Base-by-base conservation (phyloP, 2,888 invertebrate genomes). In the Cheilosia scutellata region DNA sequence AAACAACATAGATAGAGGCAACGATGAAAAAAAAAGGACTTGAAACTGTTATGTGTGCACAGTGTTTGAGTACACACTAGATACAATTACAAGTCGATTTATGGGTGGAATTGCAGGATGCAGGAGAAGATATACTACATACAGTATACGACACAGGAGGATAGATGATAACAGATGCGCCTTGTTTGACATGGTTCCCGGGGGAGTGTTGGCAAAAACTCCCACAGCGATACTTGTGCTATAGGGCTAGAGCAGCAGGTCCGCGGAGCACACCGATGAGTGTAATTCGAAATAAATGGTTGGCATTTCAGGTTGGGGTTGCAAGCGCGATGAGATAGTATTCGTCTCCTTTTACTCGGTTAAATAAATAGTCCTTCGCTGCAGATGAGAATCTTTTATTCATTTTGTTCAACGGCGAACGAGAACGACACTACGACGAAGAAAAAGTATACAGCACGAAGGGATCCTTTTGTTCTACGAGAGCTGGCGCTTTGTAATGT, bases 131-230 rank as follows among this genome's bases (percentile, higher is more conserved):
- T 29, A 65, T 44, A 77, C 44, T 27, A 40, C 27, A 55, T 6
- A n/a, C 4, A 60, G 47, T 51, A 57, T 31, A 47, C 44, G 40
- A 63, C 47, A 66, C 63, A 55, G 57, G 63, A 77, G 66, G 72
- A 86, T 74, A 84, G 88, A 89, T 88, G 88, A 88, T 88, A 89
- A 88, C 89, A 89, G 89, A 89, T 89, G 89, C 88, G 89, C 80
- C 88, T 87, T 88, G 87, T 88, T 89, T 88, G 87, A 89, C 87
- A 87, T 82, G 82, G 68, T 87, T 87, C 88, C 88, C 87, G 82
- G 87, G 88, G 88, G 88, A 88, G 82, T 86, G 82, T 71, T 82
- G 77, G 77, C 79, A 55, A 87, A 88, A 88, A 88, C 88, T 88
- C 88, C 88, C 89, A 88, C 82, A 88, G 88, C 84, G 88, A 89